Percentiles rank a stretch among this genome's conserved stretches.
Evolutionary conservation across 2,888 invertebrate species (phyloP).

Genomic region (Cephus spinipes): DNA sequence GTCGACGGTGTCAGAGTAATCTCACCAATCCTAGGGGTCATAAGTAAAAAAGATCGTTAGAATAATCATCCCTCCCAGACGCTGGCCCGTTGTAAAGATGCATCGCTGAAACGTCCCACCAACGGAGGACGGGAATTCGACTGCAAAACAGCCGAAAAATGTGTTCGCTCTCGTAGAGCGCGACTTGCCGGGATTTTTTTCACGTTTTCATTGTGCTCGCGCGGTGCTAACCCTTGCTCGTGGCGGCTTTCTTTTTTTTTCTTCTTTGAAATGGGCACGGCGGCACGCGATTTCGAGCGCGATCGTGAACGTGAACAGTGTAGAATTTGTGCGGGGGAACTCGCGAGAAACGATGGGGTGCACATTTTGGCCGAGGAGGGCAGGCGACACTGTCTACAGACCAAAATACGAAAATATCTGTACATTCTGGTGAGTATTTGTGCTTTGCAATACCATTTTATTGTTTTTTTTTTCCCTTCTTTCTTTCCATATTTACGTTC

Average conservation of each 20-base stretch:
- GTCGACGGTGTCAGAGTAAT: constrained; percentile 56
- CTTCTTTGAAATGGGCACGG: constrained; percentile 46
- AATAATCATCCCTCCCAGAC: constrained; percentile 51
- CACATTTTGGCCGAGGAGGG: constrained; percentile 77
- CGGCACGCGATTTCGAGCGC: constrained; percentile 41
- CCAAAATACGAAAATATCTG: constrained; percentile 77
- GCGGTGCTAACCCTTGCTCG: not conserved
- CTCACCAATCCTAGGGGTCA: constrained; percentile 58
- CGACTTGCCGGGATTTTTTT: not conserved
- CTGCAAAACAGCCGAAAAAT: not conserved
- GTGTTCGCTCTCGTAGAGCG: constrained; percentile 3
- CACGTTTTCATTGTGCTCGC: not conserved
- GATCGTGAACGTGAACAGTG: constrained; percentile 64
- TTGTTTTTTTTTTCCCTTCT: not conserved
- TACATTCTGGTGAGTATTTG: constrained; percentile 72
- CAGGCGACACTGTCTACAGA: constrained; percentile 73
- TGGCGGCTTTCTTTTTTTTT: constrained; percentile 18
- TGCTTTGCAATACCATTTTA: not conserved
- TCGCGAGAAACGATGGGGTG: constrained; percentile 71
- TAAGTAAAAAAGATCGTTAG: constrained; percentile 55
- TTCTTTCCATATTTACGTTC: not conserved
- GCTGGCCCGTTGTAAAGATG: constrained; percentile 27
- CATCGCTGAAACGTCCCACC: constrained; percentile 18
- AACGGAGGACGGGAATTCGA: constrained; percentile 3
- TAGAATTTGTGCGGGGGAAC: constrained; percentile 74